These are phyloP conservation scores for Ochropleura leucogaster DNA, from an alignment of 2,888 invertebrate genomes.

Conservation along the genomic window DNA sequence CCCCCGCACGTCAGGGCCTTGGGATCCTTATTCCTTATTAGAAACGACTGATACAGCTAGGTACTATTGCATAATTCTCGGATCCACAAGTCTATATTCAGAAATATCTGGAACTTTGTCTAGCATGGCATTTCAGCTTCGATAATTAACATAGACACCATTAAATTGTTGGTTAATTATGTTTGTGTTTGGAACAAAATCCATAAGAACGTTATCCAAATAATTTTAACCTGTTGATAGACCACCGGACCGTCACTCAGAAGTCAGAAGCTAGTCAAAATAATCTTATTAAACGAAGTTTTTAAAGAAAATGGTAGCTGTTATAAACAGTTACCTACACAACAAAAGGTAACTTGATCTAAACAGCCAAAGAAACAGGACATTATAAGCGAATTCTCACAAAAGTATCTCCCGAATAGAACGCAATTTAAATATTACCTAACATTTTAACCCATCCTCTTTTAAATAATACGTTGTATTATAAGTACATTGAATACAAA, in stretches of 20 bases:
- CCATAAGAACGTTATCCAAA: neutral
- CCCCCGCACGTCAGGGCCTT: too few species aligned
- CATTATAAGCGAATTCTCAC: neutral
- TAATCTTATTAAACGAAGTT: too few species aligned
- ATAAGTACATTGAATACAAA: constrained; percentile 32
- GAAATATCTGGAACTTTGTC: neutral
- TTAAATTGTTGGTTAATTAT: too few species aligned
- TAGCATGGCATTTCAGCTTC: neutral
- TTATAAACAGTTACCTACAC: neutral
- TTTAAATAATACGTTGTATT: constrained; percentile 20
- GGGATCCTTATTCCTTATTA: too few species aligned
- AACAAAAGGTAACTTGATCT: constrained; percentile 14
- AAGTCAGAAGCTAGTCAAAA: neutral
- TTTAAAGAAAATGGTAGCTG: neutral
- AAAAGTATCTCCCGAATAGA: constrained; percentile 1
- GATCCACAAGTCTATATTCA: neutral
- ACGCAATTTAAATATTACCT: constrained; percentile 31
- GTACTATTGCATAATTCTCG: neutral
- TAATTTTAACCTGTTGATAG: neutral
- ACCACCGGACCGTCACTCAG: neutral
- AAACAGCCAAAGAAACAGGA: neutral
- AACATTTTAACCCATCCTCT: constrained; percentile 15
- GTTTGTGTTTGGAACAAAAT: too few species aligned
- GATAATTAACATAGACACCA: too few species aligned
- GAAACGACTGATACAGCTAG: too few species aligned